phyloP scores from a whole-genome alignment of 2,888 invertebrate species.

The Nephrotoma appendiculata region DNA sequence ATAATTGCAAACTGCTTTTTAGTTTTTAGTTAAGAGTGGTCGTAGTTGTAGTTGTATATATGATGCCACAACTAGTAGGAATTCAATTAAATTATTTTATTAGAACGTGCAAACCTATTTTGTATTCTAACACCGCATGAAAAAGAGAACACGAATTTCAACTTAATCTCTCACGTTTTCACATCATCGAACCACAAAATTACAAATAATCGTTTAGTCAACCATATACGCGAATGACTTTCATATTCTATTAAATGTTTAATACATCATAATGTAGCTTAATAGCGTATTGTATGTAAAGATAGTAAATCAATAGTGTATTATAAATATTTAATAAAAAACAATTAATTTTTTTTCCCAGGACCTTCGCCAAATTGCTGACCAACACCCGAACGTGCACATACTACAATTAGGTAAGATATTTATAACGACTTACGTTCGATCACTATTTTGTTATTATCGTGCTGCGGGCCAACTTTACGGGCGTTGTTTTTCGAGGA shows the following conservation, averaged over 20 bases:
- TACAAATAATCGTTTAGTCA: not conserved
- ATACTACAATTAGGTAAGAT: conserved; percentile 56
- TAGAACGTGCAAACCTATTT: not conserved
- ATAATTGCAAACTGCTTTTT: not conserved
- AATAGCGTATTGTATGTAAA: not conserved
- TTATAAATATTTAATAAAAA: not conserved
- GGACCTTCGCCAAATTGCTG: conserved; percentile 51
- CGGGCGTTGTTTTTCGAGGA: not conserved
- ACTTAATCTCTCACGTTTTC: not conserved
- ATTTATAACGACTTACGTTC: not conserved
- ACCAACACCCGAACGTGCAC: conserved; percentile 45
- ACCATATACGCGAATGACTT: not conserved
- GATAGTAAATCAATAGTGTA: not conserved
- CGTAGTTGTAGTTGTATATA: not conserved
- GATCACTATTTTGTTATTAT: not conserved
- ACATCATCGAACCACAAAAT: not conserved
- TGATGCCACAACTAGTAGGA: not conserved
- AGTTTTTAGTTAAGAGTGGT: not conserved
- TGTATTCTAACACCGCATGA: not conserved
- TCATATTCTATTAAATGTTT: not conserved
- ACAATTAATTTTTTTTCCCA: conserved; percentile 24
- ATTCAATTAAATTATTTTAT: not conserved
- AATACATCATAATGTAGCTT: not conserved
- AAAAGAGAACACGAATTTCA: not conserved
- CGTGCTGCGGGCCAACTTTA: not conserved